A percentile compares a stretch with the other conserved stretches of the same genome.
Conservation (phyloP, 2,113 vertebrate genomes). For the Platanista minor region DNA sequence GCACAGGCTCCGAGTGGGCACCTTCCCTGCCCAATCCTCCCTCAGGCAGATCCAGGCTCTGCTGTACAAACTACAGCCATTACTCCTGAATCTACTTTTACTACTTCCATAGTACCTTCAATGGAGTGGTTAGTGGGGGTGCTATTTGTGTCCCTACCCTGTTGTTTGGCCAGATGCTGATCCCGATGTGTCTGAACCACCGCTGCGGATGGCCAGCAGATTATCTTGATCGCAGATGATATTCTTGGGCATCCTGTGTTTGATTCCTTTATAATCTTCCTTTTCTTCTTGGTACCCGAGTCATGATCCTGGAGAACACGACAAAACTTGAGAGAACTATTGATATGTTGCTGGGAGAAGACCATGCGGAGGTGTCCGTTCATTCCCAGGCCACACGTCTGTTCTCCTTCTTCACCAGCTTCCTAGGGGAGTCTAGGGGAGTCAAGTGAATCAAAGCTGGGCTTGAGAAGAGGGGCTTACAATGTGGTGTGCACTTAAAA, state of each 20-base stretch:
- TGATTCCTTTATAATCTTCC: not conserved
- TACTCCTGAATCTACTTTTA: not conserved
- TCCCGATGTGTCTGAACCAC: not conserved
- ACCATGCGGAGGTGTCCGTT: not conserved
- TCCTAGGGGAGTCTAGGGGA: not conserved
- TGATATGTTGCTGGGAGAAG: not conserved
- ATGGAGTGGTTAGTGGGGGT: not conserved
- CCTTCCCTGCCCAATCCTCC: not conserved
- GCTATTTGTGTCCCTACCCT: not conserved
- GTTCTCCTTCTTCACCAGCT: not conserved
- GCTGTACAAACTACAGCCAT: not conserved
- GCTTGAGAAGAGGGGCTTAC: too few relatives aligned
- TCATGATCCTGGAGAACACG: not conserved
- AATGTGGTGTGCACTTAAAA: not conserved
- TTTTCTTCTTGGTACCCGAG: not conserved
- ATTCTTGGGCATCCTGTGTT: not conserved
- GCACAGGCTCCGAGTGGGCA: not conserved
- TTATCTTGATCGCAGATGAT: not conserved
- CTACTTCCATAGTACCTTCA: not conserved
- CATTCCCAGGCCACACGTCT: not conserved
- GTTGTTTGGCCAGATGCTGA: too few relatives aligned
- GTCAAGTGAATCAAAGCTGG: not conserved
- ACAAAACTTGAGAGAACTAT: fast-evolving
- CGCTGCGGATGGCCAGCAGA: not conserved
- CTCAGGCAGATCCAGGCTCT: not conserved